phyloP scores from a whole-genome alignment of 1,140 invertebrate species.

The Zaprionus gabonicus region DNA sequence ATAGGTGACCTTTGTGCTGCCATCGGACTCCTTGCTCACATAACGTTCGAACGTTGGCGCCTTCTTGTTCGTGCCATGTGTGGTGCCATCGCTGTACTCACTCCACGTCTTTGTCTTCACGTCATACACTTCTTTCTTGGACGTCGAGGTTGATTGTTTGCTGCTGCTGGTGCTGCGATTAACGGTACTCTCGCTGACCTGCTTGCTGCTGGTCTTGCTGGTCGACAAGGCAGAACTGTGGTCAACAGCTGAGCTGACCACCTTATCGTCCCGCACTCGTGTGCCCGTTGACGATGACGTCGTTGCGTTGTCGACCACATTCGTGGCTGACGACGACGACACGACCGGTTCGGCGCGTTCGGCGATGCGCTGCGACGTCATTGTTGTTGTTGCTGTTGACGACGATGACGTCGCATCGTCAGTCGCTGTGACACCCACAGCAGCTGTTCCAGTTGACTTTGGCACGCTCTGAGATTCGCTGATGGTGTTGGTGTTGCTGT shows the following conservation, averaged over 20 bases:
- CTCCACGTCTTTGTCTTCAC: conserved; percentile 84
- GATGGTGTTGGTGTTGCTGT: conserved; percentile 30
- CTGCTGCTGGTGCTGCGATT: conserved; percentile 53
- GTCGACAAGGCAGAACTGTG: conserved; percentile 19
- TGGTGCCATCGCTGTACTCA: conserved; percentile 70
- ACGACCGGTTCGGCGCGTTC: conserved; percentile 60
- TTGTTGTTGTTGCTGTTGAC: conserved; percentile 31
- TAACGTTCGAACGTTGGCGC: conserved; percentile 79
- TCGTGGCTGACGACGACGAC: conserved; percentile 61
- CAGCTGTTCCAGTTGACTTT: conserved; percentile 44
- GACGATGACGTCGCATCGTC: conserved; percentile 23
- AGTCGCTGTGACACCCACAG: conserved; percentile 13
- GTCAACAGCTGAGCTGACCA: conserved; percentile 55
- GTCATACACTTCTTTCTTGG: conserved; percentile 81
- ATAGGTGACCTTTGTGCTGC: conserved; percentile 76
- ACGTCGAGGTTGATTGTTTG: conserved; percentile 54
- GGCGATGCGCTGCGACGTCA: conserved; percentile 60
- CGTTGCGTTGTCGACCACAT: conserved; percentile 21
- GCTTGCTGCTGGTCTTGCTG: conserved; percentile 44
- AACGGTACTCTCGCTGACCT: conserved; percentile 59
- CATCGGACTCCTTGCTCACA: conserved; percentile 79
- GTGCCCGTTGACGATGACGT: conserved; percentile 51
- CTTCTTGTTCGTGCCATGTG: conserved; percentile 52
- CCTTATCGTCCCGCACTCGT: conserved; percentile 49
- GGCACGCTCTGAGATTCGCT: conserved; percentile 78